Percentiles rank a stretch among this genome's conserved stretches.
phyloP scores from a whole-genome alignment of 2,888 invertebrate species.

The Leptothorax acervorum region DNA sequence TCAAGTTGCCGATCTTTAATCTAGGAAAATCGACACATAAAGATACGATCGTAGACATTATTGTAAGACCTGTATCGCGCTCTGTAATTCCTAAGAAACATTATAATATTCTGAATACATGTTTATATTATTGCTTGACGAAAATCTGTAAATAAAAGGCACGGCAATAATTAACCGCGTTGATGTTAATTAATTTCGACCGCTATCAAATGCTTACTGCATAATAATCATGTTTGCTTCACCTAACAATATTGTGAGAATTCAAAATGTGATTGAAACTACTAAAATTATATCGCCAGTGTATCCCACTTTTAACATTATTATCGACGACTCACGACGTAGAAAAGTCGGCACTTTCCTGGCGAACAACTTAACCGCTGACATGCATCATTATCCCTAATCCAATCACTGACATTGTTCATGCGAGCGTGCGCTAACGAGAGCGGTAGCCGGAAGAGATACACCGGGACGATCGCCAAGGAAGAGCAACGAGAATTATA shows the following conservation, averaged over 20 bases:
- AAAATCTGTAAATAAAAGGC: neutral
- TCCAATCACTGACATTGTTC: slow-evolving; percentile 63
- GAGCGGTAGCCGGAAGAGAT: slow-evolving; percentile 74
- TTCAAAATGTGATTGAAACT: neutral
- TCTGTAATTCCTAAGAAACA: neutral
- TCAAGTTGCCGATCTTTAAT: slow-evolving; percentile 51
- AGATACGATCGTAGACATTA: slow-evolving; percentile 12
- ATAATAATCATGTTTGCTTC: slow-evolving; percentile 1
- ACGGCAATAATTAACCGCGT: neutral
- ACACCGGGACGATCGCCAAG: slow-evolving; percentile 58
- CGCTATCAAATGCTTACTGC: neutral
- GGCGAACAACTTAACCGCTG: slow-evolving; percentile 21
- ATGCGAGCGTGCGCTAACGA: slow-evolving; percentile 65
- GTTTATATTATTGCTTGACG: neutral
- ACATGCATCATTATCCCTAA: slow-evolving; percentile 45
- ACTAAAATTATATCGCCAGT: neutral
- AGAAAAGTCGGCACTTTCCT: neutral
- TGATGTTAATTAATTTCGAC: neutral
- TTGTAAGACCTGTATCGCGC: neutral
- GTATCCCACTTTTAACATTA: neutral
- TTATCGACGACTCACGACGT: slow-evolving; percentile 6
- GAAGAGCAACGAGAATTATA: slow-evolving; percentile 71
- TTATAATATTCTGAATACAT: slow-evolving; percentile 5
- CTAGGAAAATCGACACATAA: slow-evolving; percentile 9
- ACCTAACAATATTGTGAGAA: neutral